Percentiles rank a stretch among this genome's conserved stretches.
phyloP scores from a whole-genome alignment of 2,113 vertebrate genomes.

The Ictalurus furcatus region DNA sequence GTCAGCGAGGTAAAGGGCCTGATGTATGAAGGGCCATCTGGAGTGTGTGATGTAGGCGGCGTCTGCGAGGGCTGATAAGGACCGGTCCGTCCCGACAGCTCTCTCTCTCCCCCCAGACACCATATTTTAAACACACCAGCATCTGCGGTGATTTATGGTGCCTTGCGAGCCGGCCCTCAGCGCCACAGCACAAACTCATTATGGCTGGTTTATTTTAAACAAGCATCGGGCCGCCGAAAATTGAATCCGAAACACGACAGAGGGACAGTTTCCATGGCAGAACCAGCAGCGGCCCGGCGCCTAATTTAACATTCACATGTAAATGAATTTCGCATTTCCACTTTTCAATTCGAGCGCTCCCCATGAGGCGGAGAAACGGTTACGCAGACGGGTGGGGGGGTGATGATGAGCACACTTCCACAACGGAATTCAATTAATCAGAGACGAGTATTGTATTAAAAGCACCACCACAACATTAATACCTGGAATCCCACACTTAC shows the following conservation, averaged over 20 bases:
- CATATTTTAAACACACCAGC: constrained; percentile 54
- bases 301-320: constrained; percentile 56
- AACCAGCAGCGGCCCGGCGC: constrained; percentile 36
- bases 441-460: constrained; percentile 12
- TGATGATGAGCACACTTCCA: constrained; percentile 32
- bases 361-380: constrained; percentile 34
- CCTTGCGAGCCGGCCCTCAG: constrained; percentile 48
- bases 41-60: constrained; percentile 51
- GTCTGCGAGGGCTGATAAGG: constrained; percentile 54
- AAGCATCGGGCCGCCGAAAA: constrained; percentile 36
- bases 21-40: constrained; percentile 57
- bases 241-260: constrained; percentile 36
- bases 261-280: constrained; percentile 47
- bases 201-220: constrained; percentile 52
- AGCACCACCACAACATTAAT: background rate
- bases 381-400: background rate
- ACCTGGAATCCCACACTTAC: background rate
- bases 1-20: constrained; percentile 45
- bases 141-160: constrained; percentile 51
- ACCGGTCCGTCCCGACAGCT: constrained; percentile 42
- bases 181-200: constrained; percentile 47
- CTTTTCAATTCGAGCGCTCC: constrained; percentile 43
- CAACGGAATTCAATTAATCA: constrained; percentile 34
- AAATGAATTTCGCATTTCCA: constrained; percentile 51
- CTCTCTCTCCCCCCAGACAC: constrained; percentile 40